A percentile compares a stretch with the other conserved stretches of the same genome.
Conservation (phyloP, 2,113 vertebrate species). For the Zeus faber region DNA sequence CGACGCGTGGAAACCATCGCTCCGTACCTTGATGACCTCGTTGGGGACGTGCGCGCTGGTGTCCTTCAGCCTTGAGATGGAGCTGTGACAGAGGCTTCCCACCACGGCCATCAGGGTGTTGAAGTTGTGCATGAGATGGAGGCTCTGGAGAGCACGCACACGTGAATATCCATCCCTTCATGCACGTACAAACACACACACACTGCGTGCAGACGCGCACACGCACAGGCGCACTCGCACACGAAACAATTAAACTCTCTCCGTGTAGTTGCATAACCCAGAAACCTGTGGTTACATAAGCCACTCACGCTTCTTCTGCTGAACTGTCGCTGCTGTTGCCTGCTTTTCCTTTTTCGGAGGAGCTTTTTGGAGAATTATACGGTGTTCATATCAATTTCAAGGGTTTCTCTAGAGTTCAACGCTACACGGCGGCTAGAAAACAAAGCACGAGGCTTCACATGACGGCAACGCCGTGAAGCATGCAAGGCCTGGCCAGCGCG, state of each 20-base stretch:
- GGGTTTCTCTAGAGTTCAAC: conserved; percentile 42
- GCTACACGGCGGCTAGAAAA: too few species aligned
- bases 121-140: conserved; percentile 91
- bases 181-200: conserved; percentile 12
- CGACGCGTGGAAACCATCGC: too few species aligned
- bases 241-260: conserved; percentile 45
- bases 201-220: conserved; percentile 18
- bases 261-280: conserved; percentile 61
- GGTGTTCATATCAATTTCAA: neutral
- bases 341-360: neutral
- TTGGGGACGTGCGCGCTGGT: conserved; percentile 87
- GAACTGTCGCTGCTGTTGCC: conserved; percentile 1
- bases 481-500: conserved; percentile 10
- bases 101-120: conserved; percentile 97
- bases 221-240: conserved; percentile 17
- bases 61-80: conserved; percentile 95
- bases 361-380: too few species aligned
- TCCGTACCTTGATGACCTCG: conserved; percentile 92
- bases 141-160: conserved; percentile 74
- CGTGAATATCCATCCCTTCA: conserved; percentile 24
- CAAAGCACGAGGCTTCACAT: too few species aligned
- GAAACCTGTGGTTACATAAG: conserved; percentile 53
- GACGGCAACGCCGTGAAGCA: conserved; percentile 43
- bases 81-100: conserved; percentile 92
- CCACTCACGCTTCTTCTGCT: conserved; percentile 55